Evolutionary conservation across 2,113 vertebrate genomes (phyloP).

Genomic region (Taurulus bubalis): DNA sequence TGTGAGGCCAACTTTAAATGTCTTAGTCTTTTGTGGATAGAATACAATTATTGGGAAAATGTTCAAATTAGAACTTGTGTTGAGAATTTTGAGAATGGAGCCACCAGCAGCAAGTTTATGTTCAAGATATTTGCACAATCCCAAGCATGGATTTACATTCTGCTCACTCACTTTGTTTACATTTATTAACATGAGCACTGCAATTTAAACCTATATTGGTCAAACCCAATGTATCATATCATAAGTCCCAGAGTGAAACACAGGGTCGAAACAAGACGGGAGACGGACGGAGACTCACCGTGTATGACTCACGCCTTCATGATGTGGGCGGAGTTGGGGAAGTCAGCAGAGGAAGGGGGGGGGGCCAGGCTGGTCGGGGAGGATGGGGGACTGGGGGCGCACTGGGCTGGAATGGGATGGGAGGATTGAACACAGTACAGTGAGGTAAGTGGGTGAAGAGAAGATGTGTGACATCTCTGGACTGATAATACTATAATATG

Average conservation of each 20-base stretch:
- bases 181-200: background rate
- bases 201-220: background rate
- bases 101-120: background rate
- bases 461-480: background rate
- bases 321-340: slow-evolving; percentile 88
- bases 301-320: slow-evolving; percentile 91
- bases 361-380: slow-evolving; percentile 91
- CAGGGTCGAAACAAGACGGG: background rate
- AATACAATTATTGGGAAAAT: too few species aligned
- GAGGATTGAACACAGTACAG: slow-evolving; percentile 36
- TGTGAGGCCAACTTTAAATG: background rate
- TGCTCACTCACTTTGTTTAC: too few species aligned
- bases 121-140: background rate
- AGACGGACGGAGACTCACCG: slow-evolving; percentile 86
- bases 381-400: slow-evolving; percentile 88
- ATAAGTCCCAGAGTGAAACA: background rate
- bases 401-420: slow-evolving; percentile 89
- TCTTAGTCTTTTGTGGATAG: background rate
- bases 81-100: background rate
- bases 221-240: background rate
- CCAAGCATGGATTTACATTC: background rate
- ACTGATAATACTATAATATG: background rate
- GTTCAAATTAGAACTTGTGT: background rate
- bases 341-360: slow-evolving; percentile 88
- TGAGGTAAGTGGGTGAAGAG: background rate